Evolutionary conservation across 92 coral and sea anemone species (phyloP).

Genomic region (Montipora capitata): DNA sequence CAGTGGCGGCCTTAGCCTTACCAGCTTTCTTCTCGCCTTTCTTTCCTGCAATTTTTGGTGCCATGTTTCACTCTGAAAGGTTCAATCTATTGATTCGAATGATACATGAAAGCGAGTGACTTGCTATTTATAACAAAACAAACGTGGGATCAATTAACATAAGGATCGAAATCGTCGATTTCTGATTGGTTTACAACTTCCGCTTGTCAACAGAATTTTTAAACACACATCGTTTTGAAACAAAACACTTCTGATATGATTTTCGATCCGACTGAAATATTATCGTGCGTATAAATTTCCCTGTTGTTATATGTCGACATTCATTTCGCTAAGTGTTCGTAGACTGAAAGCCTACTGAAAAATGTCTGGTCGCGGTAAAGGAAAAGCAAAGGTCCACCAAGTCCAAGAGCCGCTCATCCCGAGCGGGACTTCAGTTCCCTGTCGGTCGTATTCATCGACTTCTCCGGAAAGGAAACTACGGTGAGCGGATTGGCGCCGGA

Average conservation of each 20-base stretch:
- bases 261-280: no score
- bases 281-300: no score
- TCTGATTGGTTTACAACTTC: slow-evolving; percentile 38
- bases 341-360: no score
- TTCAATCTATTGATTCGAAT: neutral
- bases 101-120: neutral
- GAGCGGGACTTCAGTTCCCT: no score
- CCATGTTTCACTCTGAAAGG: neutral
- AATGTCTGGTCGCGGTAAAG: slow-evolving; percentile 96
- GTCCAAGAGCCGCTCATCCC: no score
- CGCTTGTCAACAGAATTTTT: neutral
- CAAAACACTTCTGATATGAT: no score
- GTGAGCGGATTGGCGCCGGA: no score
- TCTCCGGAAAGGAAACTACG: no score
- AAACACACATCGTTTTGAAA: no score
- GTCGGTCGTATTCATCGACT: no score
- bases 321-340: no score
- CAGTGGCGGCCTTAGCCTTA: slow-evolving; percentile 20
- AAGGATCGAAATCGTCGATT: slow-evolving; percentile 66
- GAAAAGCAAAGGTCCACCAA: slow-evolving; percentile 74
- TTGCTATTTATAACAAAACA: slow-evolving; percentile 49
- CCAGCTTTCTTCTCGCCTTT: slow-evolving; percentile 59
- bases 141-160: slow-evolving; percentile 49
- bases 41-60: slow-evolving; percentile 54
- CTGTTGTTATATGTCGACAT: no score